phyloP scores from a whole-genome alignment of 2,888 invertebrate species.

The Drosophila bunnanda region DNA sequence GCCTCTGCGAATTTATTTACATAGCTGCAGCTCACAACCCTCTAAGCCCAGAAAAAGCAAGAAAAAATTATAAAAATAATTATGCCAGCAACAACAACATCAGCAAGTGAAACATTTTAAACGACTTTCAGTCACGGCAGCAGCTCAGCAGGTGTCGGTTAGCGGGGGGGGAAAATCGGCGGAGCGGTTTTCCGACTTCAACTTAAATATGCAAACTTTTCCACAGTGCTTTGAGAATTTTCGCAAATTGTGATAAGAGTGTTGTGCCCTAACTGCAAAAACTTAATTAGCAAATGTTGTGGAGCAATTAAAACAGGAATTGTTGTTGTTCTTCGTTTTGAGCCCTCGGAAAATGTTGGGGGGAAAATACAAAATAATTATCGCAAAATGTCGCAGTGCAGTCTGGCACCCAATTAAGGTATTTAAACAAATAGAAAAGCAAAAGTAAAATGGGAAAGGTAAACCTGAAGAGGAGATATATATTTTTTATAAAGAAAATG shows the following conservation, averaged over 20 bases:
- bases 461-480: too few relatives aligned
- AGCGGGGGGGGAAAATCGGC: constrained; percentile 2
- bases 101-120: constrained; percentile 63
- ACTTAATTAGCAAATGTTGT: constrained; percentile 67
- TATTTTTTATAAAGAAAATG: background rate
- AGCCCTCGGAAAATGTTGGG: constrained; percentile 2
- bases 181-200: constrained; percentile 18
- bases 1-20: constrained; percentile 38
- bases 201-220: constrained; percentile 66
- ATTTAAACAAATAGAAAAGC: background rate
- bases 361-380: constrained; percentile 15
- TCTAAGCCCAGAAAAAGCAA: constrained; percentile 3
- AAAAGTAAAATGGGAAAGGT: constrained; percentile 1
- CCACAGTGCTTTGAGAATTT: constrained; percentile 46
- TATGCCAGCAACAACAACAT: constrained; percentile 33
- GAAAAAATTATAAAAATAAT: constrained; percentile 36
- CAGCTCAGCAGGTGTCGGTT: constrained; percentile 56
- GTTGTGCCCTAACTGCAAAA: constrained; percentile 61
- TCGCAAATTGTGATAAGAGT: constrained; percentile 61
- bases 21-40: constrained; percentile 20
- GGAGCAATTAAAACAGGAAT: constrained; percentile 55
- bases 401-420: constrained; percentile 8
- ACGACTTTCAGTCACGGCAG: constrained; percentile 72
- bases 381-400: constrained; percentile 35
- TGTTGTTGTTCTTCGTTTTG: constrained; percentile 6